Base-by-base conservation (phyloP, 2,888 invertebrate species). In the Drosophila subsilvestris region DNA sequence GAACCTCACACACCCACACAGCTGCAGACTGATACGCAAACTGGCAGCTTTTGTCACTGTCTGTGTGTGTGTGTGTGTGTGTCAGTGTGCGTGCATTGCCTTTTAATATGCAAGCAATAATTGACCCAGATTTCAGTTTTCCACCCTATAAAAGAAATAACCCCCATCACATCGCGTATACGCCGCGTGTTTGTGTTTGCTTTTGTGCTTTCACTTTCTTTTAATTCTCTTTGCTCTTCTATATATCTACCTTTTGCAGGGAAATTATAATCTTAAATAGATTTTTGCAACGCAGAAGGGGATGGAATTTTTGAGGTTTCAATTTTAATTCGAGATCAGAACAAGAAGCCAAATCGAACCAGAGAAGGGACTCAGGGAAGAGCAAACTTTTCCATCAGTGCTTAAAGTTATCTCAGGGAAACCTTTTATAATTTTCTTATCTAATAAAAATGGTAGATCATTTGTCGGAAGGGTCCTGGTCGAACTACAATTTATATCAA, bases 101-200 rank as follows among this genome's bases (percentile, higher is more conserved):
- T 63, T 76, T 74, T 76, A 74, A 81, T 85, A 79, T 78, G 71
- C 60, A 78, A 80, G 85, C 89, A 88, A 88, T 89, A 90, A 89
- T 88, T 90, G 90, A 90, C 90, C 90, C 90, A 90, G 90, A 90
- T 90, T 90, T 90, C 66, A 75, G 59, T 70, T 69, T 69, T 51
- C 57, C 59, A 50, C 63, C 58, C 58, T 45, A 43, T 44, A 47
- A 27, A 37, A 37, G 37, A 14, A 37, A 45, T 47, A 45, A 61
- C 48, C 48, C 47, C 20, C 29, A 63, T 17, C 29, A 63, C 17
- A 59, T 68, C 50, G 58, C 63, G 53, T 63, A 68, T 60, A 60
- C 63, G 63, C 43, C 54, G 54, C 49, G 29, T 68, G 53, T 75
- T 63, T 47, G 42, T 47, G 51, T 63, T 62, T 56, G 55, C 37